Conservation (phyloP, 2,888 invertebrate genomes). For the Dasypolia templi region DNA sequence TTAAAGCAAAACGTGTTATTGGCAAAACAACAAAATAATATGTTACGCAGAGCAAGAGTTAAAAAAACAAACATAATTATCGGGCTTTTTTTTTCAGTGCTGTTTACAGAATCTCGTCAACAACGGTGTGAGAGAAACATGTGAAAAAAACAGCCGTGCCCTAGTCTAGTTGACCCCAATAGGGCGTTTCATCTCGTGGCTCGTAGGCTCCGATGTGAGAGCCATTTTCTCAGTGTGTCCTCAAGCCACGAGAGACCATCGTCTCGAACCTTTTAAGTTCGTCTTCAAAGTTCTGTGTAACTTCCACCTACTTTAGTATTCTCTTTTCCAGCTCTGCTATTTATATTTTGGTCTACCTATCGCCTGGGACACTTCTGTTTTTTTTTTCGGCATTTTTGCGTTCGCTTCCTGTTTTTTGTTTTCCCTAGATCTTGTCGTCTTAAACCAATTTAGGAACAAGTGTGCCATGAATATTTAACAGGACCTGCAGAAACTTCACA, state of each 20-base stretch:
- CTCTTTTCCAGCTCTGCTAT: slow-evolving; percentile 30
- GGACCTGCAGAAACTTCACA: slow-evolving; percentile 35
- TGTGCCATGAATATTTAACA: slow-evolving; percentile 53
- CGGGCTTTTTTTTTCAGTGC: slow-evolving; percentile 61
- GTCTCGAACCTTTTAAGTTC: slow-evolving; percentile 42
- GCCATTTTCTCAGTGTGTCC: slow-evolving; percentile 65
- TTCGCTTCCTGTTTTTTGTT: slow-evolving; percentile 39
- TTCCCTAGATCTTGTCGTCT: slow-evolving; percentile 32
- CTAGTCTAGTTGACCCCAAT: slow-evolving; percentile 81
- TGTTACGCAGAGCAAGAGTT: slow-evolving; percentile 14
- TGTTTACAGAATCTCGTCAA: slow-evolving; percentile 62
- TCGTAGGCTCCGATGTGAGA: slow-evolving; percentile 65
- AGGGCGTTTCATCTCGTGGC: slow-evolving; percentile 71
- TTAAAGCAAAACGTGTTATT: slow-evolving; percentile 1
- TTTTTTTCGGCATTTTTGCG: slow-evolving; percentile 37
- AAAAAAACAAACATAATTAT: slow-evolving; percentile 70
- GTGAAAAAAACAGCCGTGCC: slow-evolving; percentile 69
- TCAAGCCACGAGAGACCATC: slow-evolving; percentile 68
- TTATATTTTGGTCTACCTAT: slow-evolving; percentile 51
- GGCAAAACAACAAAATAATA: slow-evolving; percentile 5
- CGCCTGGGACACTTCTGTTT: slow-evolving; percentile 44
- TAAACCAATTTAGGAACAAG: slow-evolving; percentile 42
- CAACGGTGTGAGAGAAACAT: slow-evolving; percentile 61
- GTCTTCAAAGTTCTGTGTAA: slow-evolving; percentile 33
- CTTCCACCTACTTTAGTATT: slow-evolving; percentile 38